Evolutionary conservation across 2,113 vertebrate genomes (phyloP).

Genomic region (Clupea harengus): DNA sequence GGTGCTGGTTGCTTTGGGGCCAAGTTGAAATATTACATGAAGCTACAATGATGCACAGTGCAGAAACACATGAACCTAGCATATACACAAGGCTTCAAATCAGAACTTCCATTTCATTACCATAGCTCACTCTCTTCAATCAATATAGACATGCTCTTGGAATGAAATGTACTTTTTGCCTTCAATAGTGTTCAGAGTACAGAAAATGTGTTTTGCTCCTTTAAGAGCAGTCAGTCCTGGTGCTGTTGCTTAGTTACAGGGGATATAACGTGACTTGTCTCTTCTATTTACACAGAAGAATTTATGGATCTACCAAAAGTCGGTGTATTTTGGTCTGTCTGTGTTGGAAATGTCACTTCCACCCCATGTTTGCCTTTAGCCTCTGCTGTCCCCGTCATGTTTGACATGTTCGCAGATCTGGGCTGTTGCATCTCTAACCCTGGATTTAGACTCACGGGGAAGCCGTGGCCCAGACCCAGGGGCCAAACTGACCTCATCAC

Average conservation of each 20-base stretch:
- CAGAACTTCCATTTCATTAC: not conserved
- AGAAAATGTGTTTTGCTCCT: conserved; percentile 14
- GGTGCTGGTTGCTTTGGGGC: not conserved
- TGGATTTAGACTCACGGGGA: not conserved
- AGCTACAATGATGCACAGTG: not conserved
- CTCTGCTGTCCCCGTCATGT: not conserved
- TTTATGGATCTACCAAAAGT: conserved; percentile 35
- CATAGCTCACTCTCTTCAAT: not conserved
- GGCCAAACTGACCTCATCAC: not conserved
- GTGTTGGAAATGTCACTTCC: not conserved
- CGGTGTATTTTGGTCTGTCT: conserved; percentile 18
- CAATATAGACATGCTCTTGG: not conserved
- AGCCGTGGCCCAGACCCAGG: not conserved
- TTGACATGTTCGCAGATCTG: not conserved
- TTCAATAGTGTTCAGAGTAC: not conserved
- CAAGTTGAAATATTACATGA: not conserved
- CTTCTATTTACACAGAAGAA: conserved; percentile 21
- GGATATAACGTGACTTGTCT: conserved; percentile 36
- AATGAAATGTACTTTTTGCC: not conserved
- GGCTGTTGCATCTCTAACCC: not conserved
- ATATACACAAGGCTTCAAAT: not conserved
- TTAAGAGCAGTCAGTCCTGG: conserved; percentile 36
- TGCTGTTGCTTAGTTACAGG: conserved; percentile 51
- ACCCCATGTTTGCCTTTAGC: not conserved
- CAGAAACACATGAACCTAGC: too few species aligned